Evolutionary conservation across 2,797 vertebrate species (phyloP).

Genomic region (Chloroceryle amazona): DNA sequence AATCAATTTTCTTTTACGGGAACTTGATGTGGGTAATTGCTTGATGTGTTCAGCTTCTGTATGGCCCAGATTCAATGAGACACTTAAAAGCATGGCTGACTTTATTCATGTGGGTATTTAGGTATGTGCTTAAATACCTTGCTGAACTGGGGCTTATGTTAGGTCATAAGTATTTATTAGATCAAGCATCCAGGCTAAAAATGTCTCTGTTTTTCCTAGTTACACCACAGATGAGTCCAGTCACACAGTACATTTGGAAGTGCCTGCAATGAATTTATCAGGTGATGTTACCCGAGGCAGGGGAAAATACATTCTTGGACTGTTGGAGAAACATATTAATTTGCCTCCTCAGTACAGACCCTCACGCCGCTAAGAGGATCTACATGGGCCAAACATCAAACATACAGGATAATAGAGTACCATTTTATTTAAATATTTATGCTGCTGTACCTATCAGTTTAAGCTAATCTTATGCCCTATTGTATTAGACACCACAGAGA

Average conservation of each 20-base stretch:
- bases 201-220: constrained; percentile 7
- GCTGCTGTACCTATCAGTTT: not conserved
- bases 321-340: not conserved
- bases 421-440: constrained; percentile 1
- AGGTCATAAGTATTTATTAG: not conserved
- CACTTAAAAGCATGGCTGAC: constrained; percentile 43
- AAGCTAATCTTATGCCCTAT: not conserved
- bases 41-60: constrained; percentile 62
- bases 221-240: not conserved
- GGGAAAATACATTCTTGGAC: not conserved
- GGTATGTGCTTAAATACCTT: constrained; percentile 56
- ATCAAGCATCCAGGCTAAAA: constrained; percentile 18
- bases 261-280: not conserved
- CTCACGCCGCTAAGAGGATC: not conserved
- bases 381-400: not conserved
- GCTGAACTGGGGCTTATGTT: constrained; percentile 12
- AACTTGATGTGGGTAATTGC: constrained; percentile 37
- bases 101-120: constrained; percentile 55
- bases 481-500: not conserved
- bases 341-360: not conserved
- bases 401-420: not conserved
- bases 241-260: not conserved
- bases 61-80: constrained; percentile 55
- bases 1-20: constrained; percentile 52
- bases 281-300: not conserved